A percentile compares a stretch with the other conserved stretches of the same genome.
Evolutionary conservation across 92 coral and sea anemone species (phyloP).

Genomic region (Metridium senile): DNA sequence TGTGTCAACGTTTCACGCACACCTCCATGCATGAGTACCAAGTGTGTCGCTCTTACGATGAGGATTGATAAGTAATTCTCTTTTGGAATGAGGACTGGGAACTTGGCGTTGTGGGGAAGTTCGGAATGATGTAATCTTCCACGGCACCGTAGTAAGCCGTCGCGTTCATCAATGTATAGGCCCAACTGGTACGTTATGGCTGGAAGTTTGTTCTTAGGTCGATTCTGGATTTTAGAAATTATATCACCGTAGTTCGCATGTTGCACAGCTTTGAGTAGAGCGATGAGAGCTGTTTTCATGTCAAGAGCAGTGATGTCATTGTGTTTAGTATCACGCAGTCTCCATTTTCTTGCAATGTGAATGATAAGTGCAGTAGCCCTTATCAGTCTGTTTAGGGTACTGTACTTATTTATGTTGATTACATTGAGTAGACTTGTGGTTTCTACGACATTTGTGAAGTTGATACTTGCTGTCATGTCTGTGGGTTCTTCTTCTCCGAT

Average conservation of each 20-base stretch:
- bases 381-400: no score
- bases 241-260: constrained; percentile 19
- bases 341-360: no score
- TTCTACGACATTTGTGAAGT: no score
- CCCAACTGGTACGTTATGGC: constrained; percentile 15
- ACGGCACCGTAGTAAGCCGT: constrained; percentile 26
- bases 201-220: constrained; percentile 2
- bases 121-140: constrained; percentile 39
- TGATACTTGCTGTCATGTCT: no score
- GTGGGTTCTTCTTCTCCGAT: no score
- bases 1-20: constrained; percentile 45
- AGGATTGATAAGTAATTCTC: constrained; percentile 26
- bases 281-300: no score
- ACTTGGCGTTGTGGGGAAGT: constrained; percentile 40
- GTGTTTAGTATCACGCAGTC: no score
- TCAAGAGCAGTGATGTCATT: no score
- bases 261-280: constrained; percentile 32
- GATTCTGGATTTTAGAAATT: not conserved
- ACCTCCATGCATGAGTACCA: constrained; percentile 30
- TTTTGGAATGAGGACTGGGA: constrained; percentile 44
- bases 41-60: constrained; percentile 26
- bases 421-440: no score
- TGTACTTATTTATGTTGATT: no score
- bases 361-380: no score
- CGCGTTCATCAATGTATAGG: constrained; percentile 33